phyloP scores from a whole-genome alignment of 2,888 invertebrate species.

The Lasioglossum marginatum region DNA sequence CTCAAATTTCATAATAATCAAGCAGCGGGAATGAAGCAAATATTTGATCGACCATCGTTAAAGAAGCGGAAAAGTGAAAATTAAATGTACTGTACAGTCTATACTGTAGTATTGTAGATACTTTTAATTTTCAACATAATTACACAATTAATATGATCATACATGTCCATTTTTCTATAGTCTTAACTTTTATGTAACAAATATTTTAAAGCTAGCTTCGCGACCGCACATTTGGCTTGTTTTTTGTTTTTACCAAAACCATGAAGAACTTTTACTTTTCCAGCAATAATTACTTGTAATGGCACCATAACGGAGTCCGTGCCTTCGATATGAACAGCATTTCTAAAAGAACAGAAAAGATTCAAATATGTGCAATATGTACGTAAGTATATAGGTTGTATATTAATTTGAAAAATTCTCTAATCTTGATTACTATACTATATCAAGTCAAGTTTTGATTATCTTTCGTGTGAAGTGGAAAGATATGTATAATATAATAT shows the following conservation, averaged over 20 bases:
- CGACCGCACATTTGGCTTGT: slow-evolving; percentile 91
- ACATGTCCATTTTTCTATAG: slow-evolving; percentile 34
- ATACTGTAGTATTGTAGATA: neutral
- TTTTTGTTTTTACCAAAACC: slow-evolving; percentile 90
- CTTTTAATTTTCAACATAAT: neutral
- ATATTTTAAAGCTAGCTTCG: slow-evolving; percentile 89
- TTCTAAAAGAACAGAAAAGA: slow-evolving; percentile 66
- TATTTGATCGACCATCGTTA: slow-evolving; percentile 94
- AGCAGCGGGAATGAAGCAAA: slow-evolving; percentile 96
- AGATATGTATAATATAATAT: neutral
- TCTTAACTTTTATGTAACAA: slow-evolving; percentile 66
- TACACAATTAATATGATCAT: slow-evolving; percentile 2
- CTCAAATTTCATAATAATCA: slow-evolving; percentile 94
- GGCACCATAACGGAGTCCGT: slow-evolving; percentile 86
- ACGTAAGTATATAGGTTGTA: neutral
- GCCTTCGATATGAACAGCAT: slow-evolving; percentile 69
- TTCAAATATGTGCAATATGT: neutral
- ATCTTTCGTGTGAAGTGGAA: neutral
- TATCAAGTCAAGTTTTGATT: no score
- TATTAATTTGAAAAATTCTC: neutral
- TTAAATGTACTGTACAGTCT: slow-evolving; percentile 10
- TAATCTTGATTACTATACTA: neutral
- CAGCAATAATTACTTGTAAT: slow-evolving; percentile 87
- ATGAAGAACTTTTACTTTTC: slow-evolving; percentile 86
- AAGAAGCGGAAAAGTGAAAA: slow-evolving; percentile 85